A percentile compares a stretch with the other conserved stretches of the same genome.
phyloP scores from a whole-genome alignment of 1,140 invertebrate genomes.

The Drusus annulatus region DNA sequence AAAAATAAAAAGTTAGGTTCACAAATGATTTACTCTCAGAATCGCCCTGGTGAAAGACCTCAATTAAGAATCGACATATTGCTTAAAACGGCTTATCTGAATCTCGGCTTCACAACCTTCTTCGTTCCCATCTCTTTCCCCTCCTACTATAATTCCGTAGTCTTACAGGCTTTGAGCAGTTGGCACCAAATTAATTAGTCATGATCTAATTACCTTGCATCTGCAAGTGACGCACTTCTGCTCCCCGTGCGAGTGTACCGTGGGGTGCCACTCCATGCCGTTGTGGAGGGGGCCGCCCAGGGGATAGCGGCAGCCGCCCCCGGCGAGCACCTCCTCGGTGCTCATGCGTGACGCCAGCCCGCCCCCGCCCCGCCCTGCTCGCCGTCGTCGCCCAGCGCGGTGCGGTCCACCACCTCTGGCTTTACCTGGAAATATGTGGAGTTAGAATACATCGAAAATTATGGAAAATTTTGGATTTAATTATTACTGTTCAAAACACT shows the following conservation, averaged over 20 bases:
- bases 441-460: too few relatives aligned
- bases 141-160: too few relatives aligned
- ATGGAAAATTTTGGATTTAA: neutral
- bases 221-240: conserved; percentile 89
- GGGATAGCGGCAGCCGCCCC: conserved; percentile 84
- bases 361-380: conserved; percentile 23
- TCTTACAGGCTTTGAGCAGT: too few relatives aligned
- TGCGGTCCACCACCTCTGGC: conserved; percentile 51
- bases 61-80: too few relatives aligned
- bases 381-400: conserved; percentile 48
- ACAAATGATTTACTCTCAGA: too few relatives aligned
- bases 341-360: conserved; percentile 63
- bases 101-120: too few relatives aligned
- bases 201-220: conserved; percentile 92
- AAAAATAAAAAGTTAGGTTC: too few relatives aligned
- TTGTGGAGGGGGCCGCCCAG: conserved; percentile 81
- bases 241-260: conserved; percentile 85
- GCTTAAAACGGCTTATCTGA: too few relatives aligned
- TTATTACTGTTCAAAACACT: too few relatives aligned
- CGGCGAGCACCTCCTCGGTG: conserved; percentile 78
- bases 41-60: too few relatives aligned
- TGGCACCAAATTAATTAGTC: too few relatives aligned
- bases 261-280: conserved; percentile 89
- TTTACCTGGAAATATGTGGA: conserved; percentile 60
- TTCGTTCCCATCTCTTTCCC: too few relatives aligned